Evolutionary conservation across 2,888 invertebrate genomes (phyloP), one percentile per base, ranked within the genome.

Genomic region (Alloscopus bannaensis): DNA sequence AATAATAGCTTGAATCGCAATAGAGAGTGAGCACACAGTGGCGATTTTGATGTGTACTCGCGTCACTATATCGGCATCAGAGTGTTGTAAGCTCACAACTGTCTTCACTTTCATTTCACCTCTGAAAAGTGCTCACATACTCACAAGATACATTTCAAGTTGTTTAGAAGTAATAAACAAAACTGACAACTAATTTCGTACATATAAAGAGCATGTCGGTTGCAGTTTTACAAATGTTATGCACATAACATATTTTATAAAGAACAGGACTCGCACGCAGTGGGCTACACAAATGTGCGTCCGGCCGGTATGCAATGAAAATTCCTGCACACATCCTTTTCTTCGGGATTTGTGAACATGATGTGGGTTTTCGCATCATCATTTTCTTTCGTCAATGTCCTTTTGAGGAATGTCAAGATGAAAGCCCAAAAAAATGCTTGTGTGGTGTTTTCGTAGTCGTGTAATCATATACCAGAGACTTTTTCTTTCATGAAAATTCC

Each of bases 61-160:
- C 50, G 18, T 29, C 22, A n/a, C 36, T 36, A 31, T 66, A 31
- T 31, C 18, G 45, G 20, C 42, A 22, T 55, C 22, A 29, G 3
- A 59, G 22, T 40, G 62, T 28, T 36, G 26, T 71, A 71, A 71
- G 64, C 72, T 64, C 24, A 64, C 62, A 64, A 22, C 22, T 52
- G 64, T 64, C 72, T 72, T 72, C 72, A 72, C 72, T 72, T 73
- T 64, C 73, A 65, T 73, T 65, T 45, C 45, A 57, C 55, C 55
- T 26, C 55, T 20, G 16, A 50, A 8, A 18, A 20, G 22, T 18
- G 50, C 18, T 4, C 47, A 47, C 47, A 3, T 22, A 50, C 22
- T 18, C 3, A n/a, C 11, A 50, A 50, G 3, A 20, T 2, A 2
- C 20, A n/a, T 18, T 16, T 6, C 6, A 50, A 22, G 29, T 24